Evolutionary conservation across 2,888 invertebrate species (phyloP).

Genomic region (Himalopsyche japonica): DNA sequence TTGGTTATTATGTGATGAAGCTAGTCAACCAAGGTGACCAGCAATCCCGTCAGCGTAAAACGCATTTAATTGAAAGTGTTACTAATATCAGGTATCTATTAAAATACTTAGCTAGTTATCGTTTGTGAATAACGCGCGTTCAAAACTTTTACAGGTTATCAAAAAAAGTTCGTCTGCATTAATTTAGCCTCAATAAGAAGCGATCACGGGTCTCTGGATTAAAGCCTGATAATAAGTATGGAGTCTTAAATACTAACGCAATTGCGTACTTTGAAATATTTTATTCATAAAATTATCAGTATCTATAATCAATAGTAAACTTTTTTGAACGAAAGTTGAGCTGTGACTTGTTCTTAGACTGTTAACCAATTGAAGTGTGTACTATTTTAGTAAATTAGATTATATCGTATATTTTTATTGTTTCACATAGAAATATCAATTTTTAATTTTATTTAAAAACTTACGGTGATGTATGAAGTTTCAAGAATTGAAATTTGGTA

Average conservation of each 20-base stretch:
- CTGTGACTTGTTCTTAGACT: neutral
- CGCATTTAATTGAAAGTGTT: neutral
- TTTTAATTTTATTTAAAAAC: too few relatives aligned
- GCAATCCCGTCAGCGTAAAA: neutral
- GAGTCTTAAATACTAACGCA: neutral
- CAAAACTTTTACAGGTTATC: neutral
- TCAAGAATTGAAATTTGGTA: too few relatives aligned
- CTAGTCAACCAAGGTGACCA: neutral
- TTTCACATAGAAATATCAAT: too few relatives aligned
- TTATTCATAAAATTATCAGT: neutral
- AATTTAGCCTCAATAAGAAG: neutral
- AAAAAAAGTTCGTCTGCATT: neutral
- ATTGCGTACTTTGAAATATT: slow-evolving; percentile 3
- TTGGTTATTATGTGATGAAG: neutral
- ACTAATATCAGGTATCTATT: neutral
- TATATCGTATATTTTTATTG: too few relatives aligned
- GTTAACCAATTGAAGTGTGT: too few relatives aligned
- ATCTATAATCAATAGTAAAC: neutral
- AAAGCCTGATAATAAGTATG: neutral
- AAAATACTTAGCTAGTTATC: neutral
- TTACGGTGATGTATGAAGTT: too few relatives aligned
- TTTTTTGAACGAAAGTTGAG: neutral
- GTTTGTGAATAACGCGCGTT: neutral
- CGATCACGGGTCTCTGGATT: neutral
- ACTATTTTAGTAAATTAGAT: too few relatives aligned